Evolutionary conservation across 2,888 invertebrate genomes (phyloP).

Genomic region (Agrotis ipsilon): DNA sequence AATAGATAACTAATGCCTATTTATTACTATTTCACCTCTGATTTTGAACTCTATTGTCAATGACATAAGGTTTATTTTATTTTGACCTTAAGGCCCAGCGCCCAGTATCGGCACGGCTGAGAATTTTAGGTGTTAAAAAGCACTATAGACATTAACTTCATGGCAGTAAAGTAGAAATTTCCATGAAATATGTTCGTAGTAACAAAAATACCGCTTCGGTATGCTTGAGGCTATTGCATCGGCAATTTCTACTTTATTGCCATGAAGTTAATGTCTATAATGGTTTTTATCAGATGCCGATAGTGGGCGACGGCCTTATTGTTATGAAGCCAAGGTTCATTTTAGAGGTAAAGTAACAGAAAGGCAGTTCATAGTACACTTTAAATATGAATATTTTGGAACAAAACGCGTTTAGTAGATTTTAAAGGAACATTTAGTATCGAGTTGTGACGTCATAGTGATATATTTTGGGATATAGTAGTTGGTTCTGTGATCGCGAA

Average conservation of each 20-base stretch:
- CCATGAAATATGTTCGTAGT: no score
- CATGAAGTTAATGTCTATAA: no score
- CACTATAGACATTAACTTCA: no score
- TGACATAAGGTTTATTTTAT: background rate
- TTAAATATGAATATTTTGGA: constrained; percentile 62
- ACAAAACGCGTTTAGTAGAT: constrained; percentile 60
- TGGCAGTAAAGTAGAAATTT: no score
- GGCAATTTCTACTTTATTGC: no score
- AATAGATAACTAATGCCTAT: constrained; percentile 41
- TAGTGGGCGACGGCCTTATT: no score
- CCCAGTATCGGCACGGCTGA: no score
- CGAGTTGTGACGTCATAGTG: constrained; percentile 59
- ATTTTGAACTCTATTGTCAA: background rate
- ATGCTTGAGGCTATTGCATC: no score
- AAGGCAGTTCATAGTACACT: constrained; percentile 54
- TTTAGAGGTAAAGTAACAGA: constrained; percentile 33
- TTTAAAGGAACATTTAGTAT: constrained; percentile 47
- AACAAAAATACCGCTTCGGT: no score
- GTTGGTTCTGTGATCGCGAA: constrained; percentile 47
- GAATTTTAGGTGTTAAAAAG: no score
- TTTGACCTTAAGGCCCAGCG: no score
- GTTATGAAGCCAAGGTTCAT: background rate
- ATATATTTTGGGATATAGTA: constrained; percentile 62
- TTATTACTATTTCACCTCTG: background rate
- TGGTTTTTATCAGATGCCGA: no score